A percentile compares a stretch with the other conserved stretches of the same genome.
phyloP scores from a whole-genome alignment of 1,140 invertebrate species.

The Drosophila novamexicana region DNA sequence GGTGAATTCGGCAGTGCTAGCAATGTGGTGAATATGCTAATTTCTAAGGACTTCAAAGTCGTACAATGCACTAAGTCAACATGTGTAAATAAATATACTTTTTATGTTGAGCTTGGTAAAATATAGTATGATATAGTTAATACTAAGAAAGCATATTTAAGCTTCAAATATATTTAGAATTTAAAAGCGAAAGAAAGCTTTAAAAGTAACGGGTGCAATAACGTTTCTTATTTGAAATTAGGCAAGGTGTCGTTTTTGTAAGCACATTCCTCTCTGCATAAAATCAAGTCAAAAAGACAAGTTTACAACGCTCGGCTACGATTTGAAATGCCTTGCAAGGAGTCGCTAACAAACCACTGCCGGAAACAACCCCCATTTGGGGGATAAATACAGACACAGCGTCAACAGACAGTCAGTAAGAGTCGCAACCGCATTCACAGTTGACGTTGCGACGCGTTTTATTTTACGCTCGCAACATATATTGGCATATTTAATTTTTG shows the following conservation, averaged over 20 bases:
- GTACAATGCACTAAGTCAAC: not conserved
- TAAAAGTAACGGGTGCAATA: too few relatives aligned
- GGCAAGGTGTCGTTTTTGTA: too few relatives aligned
- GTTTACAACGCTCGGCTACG: too few relatives aligned
- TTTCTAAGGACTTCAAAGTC: conserved; percentile 15
- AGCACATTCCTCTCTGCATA: too few relatives aligned
- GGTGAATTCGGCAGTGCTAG: conserved; percentile 4
- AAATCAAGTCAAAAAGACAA: too few relatives aligned
- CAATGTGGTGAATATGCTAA: conserved; percentile 14
- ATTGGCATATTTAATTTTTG: conserved; percentile 11
- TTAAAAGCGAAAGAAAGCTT: too few relatives aligned
- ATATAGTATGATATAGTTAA: too few relatives aligned
- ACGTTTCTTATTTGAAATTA: too few relatives aligned
- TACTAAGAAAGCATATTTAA: too few relatives aligned
- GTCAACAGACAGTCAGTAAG: conserved; percentile 15
- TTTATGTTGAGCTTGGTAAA: too few relatives aligned
- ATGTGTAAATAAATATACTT: not conserved
- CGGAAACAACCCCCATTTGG: conserved; percentile 34
- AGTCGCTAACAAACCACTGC: not conserved
- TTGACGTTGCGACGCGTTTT: conserved; percentile 32
- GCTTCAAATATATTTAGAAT: too few relatives aligned
- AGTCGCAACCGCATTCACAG: conserved; percentile 20
- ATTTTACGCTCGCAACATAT: conserved; percentile 28
- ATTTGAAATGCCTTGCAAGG: conserved; percentile 7
- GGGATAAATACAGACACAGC: conserved; percentile 31